These are phyloP conservation scores for Zaprionus lachaisei DNA, from an alignment of 1,140 invertebrate species.

Conservation along the genomic window DNA sequence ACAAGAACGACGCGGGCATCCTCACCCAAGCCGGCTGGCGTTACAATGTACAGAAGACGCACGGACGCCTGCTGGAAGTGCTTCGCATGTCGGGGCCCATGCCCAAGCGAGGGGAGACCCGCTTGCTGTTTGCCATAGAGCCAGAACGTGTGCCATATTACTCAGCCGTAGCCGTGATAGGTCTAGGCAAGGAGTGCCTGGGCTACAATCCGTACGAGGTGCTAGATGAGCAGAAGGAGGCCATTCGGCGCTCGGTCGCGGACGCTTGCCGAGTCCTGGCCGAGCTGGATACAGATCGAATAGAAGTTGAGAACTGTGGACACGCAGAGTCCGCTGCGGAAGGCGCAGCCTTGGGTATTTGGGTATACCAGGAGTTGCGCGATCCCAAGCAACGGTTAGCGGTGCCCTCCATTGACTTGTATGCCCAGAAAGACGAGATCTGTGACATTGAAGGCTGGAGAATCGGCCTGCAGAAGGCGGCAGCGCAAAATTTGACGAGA, in stretches of 20 bases:
- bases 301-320: slow-evolving; percentile 89
- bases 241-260: slow-evolving; percentile 89
- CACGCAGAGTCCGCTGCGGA: slow-evolving; percentile 92
- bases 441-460: slow-evolving; percentile 88
- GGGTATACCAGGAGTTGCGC: slow-evolving; percentile 83
- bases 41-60: slow-evolving; percentile 78
- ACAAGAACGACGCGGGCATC: slow-evolving; percentile 74
- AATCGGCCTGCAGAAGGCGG: slow-evolving; percentile 89
- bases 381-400: slow-evolving; percentile 61
- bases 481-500: slow-evolving; percentile 94
- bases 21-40: slow-evolving; percentile 72
- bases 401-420: slow-evolving; percentile 76
- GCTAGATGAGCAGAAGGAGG: slow-evolving; percentile 88
- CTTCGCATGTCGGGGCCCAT: slow-evolving; percentile 79
- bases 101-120: slow-evolving; percentile 76
- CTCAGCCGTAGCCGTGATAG: slow-evolving; percentile 88
- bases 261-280: slow-evolving; percentile 85
- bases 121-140: slow-evolving; percentile 83
- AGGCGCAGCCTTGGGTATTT: slow-evolving; percentile 87
- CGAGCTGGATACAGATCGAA: slow-evolving; percentile 86
- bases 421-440: slow-evolving; percentile 84
- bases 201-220: slow-evolving; percentile 88
- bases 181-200: slow-evolving; percentile 88
- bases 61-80: slow-evolving; percentile 75
- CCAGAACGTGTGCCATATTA: slow-evolving; percentile 85